Evolutionary conservation across 2,888 invertebrate genomes (phyloP).

Genomic region (Willowsia nigromaculata): DNA sequence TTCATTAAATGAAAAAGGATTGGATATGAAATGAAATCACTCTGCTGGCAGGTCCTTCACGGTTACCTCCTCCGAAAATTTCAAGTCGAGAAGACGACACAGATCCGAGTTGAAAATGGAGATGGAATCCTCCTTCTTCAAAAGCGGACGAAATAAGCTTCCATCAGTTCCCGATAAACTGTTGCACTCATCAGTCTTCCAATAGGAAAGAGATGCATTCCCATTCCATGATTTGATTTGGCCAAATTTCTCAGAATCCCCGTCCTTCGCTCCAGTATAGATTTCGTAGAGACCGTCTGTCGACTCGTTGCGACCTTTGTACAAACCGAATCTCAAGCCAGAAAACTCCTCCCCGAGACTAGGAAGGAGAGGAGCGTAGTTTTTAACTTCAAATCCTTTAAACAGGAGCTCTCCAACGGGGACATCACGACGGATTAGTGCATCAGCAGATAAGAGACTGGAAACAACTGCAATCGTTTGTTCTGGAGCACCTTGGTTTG

Average conservation of each 20-base stretch:
- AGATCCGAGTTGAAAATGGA: constrained; percentile 53
- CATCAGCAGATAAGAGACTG: neutral
- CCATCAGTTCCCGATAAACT: constrained; percentile 48
- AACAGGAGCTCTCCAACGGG: constrained; percentile 50
- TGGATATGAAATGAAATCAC: too few species aligned
- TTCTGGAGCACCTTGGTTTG: neutral
- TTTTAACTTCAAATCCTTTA: constrained; percentile 17
- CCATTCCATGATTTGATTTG: constrained; percentile 65
- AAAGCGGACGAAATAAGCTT: constrained; percentile 46
- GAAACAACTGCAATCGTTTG: neutral
- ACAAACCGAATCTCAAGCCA: constrained; percentile 50
- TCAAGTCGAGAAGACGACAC: constrained; percentile 33
- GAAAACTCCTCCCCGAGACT: neutral
- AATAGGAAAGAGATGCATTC: neutral
- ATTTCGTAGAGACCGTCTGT: constrained; percentile 73
- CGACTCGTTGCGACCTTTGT: constrained; percentile 66
- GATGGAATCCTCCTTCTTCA: constrained; percentile 5
- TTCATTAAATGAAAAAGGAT: neutral
- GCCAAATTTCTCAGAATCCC: constrained; percentile 61
- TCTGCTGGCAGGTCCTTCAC: constrained; percentile 76
- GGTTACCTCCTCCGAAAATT: constrained; percentile 27
- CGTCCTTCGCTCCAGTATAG: constrained; percentile 59
- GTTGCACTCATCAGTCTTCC: constrained; percentile 33
- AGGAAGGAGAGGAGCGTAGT: neutral
- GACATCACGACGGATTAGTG: constrained; percentile 25